phyloP scores from a whole-genome alignment of 2,888 invertebrate species.

The Auanema freiburgensis region DNA sequence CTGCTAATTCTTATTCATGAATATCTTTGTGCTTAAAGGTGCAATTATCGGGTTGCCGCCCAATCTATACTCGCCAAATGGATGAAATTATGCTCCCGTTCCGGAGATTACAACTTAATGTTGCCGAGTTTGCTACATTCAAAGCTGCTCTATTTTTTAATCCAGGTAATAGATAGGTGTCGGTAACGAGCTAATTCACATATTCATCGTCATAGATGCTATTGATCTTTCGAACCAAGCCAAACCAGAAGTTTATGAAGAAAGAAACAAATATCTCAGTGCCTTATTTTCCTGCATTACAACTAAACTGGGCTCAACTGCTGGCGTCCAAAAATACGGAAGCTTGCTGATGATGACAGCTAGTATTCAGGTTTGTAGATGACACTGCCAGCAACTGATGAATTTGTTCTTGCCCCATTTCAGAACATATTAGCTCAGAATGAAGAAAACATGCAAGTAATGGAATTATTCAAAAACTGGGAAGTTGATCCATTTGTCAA shows the following conservation, averaged over 20 bases:
- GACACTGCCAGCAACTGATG: neutral
- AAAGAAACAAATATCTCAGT: constrained; percentile 59
- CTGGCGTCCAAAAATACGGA: constrained; percentile 52
- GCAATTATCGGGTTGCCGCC: constrained; percentile 60
- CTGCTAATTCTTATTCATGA: neutral
- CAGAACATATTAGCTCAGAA: constrained; percentile 63
- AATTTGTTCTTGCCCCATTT: constrained; percentile 18
- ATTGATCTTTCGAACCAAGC: constrained; percentile 53
- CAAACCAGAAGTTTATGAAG: constrained; percentile 53
- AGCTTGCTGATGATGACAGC: constrained; percentile 54
- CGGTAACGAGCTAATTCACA: neutral
- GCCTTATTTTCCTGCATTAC: constrained; percentile 58
- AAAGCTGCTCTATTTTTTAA: constrained; percentile 62
- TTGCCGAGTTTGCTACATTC: constrained; percentile 61
- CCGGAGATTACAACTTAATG: constrained; percentile 47
- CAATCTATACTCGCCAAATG: constrained; percentile 63
- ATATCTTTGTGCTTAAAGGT: constrained; percentile 33
- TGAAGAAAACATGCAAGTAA: constrained; percentile 64
- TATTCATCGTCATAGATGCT: constrained; percentile 49
- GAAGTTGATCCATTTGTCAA: constrained; percentile 55
- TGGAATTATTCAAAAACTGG: constrained; percentile 60
- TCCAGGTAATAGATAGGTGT: constrained; percentile 47
- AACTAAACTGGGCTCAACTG: constrained; percentile 38
- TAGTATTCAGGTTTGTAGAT: constrained; percentile 44
- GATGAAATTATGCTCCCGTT: constrained; percentile 63